These are phyloP conservation scores for Drosophila insularis DNA, from an alignment of 1,140 invertebrate genomes.

Conservation along the genomic window DNA sequence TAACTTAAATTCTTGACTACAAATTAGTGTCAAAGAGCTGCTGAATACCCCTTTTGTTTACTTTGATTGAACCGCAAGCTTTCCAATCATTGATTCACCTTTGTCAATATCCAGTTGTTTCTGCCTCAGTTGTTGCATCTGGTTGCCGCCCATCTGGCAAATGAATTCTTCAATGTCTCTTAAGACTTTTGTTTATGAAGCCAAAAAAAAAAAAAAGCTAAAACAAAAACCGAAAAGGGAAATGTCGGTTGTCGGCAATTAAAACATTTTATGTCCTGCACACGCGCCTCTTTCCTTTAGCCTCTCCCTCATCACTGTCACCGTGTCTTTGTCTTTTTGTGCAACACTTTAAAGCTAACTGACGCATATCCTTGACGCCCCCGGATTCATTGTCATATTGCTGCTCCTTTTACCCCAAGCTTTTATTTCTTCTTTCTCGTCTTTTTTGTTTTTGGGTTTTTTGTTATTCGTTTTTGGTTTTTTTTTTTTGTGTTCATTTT, in stretches of 20 bases:
- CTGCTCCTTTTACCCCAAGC: constrained; percentile 1
- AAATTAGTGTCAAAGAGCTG: too few species aligned
- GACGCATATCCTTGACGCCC: constrained; percentile 42
- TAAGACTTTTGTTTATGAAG: background rate
- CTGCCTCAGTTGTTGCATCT: background rate
- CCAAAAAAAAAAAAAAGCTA: background rate
- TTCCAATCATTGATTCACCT: constrained; percentile 11
- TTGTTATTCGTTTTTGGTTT: constrained; percentile 18
- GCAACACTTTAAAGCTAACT: constrained; percentile 55
- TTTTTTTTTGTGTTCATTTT: constrained; percentile 39
- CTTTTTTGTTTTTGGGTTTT: constrained; percentile 35
- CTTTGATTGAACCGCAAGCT: background rate
- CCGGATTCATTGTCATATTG: constrained; percentile 41
- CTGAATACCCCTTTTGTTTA: background rate
- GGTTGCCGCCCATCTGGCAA: background rate
- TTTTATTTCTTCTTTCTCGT: constrained; percentile 14
- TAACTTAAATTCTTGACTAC: too few species aligned
- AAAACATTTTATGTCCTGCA: constrained; percentile 68
- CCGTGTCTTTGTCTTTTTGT: constrained; percentile 33
- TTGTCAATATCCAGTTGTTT: background rate
- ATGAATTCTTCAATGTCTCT: constrained; percentile 13
- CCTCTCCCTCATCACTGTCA: constrained; percentile 40
- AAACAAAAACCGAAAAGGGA: background rate
- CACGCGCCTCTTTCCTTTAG: constrained; percentile 31
- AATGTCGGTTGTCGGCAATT: constrained; percentile 42